Base-by-base conservation (phyloP, 2,888 invertebrate species). In the Gandaritis pyraliata region DNA sequence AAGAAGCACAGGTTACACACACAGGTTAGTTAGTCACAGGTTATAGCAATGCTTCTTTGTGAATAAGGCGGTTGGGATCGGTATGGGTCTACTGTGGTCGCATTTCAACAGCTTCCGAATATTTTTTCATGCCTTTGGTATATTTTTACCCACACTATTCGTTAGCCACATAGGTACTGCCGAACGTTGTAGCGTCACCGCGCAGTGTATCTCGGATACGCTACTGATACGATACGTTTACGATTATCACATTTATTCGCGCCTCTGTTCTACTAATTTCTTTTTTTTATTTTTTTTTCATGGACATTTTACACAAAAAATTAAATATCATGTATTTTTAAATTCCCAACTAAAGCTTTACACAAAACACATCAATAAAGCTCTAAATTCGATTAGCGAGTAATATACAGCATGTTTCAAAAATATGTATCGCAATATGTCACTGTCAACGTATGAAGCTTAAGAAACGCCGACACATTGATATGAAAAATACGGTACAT, bases 361-460 rank as follows among this genome's bases (percentile, higher is more conserved):
- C 30, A 48, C 50, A 59, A 51, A 59, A 45, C 48, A 46, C 66
- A 71, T 71, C 71, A 70, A 72, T 72, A 77, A 72, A 61, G 77
- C 78, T 81, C 78, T 80, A 78, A 77, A 82, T 83, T 83, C 82
- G 83, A 86, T 87, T 87, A 83, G 72, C 71, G 75, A 23, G 58
- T 74, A 67, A 76, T 73, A 76, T 74, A 80, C 75, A 77, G 73
- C 68, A 59, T 77, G 81, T 76, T 78, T 71, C 74, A 61, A 56
- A 70, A 78, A 78, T 71, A 77, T 82, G 73, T 73, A 69, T 64
- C 41, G 69, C 73, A 70, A 83, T 86, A 80, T 74, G 79, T 86
- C 87, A 84, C 75, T 75, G 85, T 86, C 83, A 73, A 67, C 56
- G 54, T 66, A 57, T 57, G 59, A 47, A 58, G 63, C 71, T 69